Evolutionary conservation across 2,888 invertebrate species (phyloP), one percentile per base, ranked within the genome.

Genomic region (Lingula anatina): DNA sequence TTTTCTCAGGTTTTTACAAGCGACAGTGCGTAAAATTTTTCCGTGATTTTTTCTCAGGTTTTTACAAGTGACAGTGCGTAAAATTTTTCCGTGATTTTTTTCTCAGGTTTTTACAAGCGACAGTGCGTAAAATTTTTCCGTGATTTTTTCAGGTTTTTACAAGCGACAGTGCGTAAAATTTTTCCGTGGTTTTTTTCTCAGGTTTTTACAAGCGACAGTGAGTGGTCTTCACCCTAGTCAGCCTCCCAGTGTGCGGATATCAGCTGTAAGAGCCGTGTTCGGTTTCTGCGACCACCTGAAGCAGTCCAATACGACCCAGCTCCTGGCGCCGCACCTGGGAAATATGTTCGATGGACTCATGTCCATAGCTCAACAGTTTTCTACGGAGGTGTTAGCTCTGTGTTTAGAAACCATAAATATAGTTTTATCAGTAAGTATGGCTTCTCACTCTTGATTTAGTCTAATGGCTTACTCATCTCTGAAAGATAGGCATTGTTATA

Each of bases 281-380:
- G 81, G 81, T 53, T 83, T 82, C 66, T 81, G 83, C 60, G 77
- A 80, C 46, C 80, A 82, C 53, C 75, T 83, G 49, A 80, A 80
- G 55, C 68, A 72, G 4, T 73, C 78, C 1, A 76, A 78, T 12
- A 72, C 70, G 41, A 78, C 79, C n/a, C 75, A 78, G 38, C 51
- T 76, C 3, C 58, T 80, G 15, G 57, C 65, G 3, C 78, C 79
- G 7, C 74, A 79, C 58, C 71, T 83, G 39, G 73, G 79, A 2
- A 80, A 79, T 51, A 74, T 84, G 18, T 74, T 80, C 23, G 82
- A 82, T 26, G 82, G 82, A 35, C 70, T 83, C 1, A 71, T 83
- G 25, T 77, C 80, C 38, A 79, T 83, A 28, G 76, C 82, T 18
- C 78, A 79, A 45, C 79, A 80, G 31, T 80, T 79, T 47, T 80